Evolutionary conservation across 2,888 invertebrate species (phyloP), one percentile per base, ranked within the genome.

Genomic region (Drosophila meridionalis): DNA sequence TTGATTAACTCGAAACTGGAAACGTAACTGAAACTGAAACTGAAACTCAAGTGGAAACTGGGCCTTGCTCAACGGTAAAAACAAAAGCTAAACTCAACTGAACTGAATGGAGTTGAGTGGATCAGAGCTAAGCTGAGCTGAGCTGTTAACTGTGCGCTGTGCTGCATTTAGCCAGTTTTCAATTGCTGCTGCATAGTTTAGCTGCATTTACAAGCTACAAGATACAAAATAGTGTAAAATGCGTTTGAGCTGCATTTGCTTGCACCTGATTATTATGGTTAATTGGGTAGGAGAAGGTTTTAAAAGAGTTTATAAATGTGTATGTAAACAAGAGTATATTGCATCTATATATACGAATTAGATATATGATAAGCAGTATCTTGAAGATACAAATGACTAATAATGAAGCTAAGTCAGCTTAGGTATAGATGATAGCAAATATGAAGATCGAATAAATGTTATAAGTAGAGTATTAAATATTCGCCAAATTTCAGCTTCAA

Each of bases 151-250:
- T 7, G 30, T 47, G 28, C 69, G 68, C 64, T 73, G 56, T 75
- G 61, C 64, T 77, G 55, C 75, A 82, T 73, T 83, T 71, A 83
- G 82, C 74, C 56, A 60, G 71, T 71, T 82, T 73, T 64, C 67
- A 72, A 68, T 63, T 65, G 61, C 71, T 34, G 48, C 48, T 65
- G 30, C 61, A 69, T 67, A 48, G 26, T 32, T 66, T 61, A 50
- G 52, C 43, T 65, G 50, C 61, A 73, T 69, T 65, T 63, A 66
- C 69, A 55, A 71, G 59, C 53, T 48, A 65, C 64, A 60, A 73
- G 73, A 56, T 58, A 71, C 61, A 57, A 73, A 61, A 62, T 53
- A 42, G 64, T 68, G 69, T 73, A 69, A 77, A 74, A 70, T 80
- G 76, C 79, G 65, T 70, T 66, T 26, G 61, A 68, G 48, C 45